Percentiles rank a stretch among this genome's conserved stretches.
Evolutionary conservation across 1,140 invertebrate genomes (phyloP).

Genomic region (Scaptomyza montana): DNA sequence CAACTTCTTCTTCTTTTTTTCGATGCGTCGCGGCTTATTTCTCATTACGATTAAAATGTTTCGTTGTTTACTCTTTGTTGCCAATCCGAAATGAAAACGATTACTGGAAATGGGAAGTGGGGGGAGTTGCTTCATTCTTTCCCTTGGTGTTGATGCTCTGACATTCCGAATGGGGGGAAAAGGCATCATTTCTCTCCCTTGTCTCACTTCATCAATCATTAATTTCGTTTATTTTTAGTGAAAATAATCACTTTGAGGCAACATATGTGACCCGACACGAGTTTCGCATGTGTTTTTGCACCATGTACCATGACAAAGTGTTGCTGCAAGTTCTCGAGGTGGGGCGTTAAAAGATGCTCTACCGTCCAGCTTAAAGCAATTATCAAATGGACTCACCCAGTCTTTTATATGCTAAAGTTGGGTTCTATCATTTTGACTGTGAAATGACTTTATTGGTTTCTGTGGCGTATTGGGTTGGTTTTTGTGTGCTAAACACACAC

Average conservation of each 20-base stretch:
- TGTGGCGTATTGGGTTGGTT: conserved; percentile 29
- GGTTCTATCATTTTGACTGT: conserved; percentile 49
- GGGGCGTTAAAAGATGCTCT: conserved; percentile 35
- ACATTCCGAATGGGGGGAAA: conserved; percentile 14
- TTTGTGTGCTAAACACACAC: background rate
- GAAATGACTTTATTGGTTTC: conserved; percentile 77
- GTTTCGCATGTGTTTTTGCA: conserved; percentile 66
- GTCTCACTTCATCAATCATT: conserved; percentile 81
- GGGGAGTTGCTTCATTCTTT: conserved; percentile 15
- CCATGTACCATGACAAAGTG: conserved; percentile 53
- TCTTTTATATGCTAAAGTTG: conserved; percentile 20
- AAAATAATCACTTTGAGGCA: conserved; percentile 79
- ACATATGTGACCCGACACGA: conserved; percentile 66
- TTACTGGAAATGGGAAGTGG: conserved; percentile 33
- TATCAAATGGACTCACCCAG: conserved; percentile 71
- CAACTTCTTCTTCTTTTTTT: conserved; percentile 27
- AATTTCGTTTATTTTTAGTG: conserved; percentile 81
- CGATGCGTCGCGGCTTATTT: conserved; percentile 67
- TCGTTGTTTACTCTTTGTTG: conserved; percentile 41
- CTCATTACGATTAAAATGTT: conserved; percentile 70
- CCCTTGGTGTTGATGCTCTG: conserved; percentile 65
- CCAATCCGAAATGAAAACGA: conserved; percentile 10
- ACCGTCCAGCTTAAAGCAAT: conserved; percentile 62
- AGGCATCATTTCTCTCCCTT: conserved; percentile 61
- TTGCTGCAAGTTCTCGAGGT: background rate